Conservation (phyloP, 1,140 invertebrate genomes). For the Aradophagus sp. region DNA sequence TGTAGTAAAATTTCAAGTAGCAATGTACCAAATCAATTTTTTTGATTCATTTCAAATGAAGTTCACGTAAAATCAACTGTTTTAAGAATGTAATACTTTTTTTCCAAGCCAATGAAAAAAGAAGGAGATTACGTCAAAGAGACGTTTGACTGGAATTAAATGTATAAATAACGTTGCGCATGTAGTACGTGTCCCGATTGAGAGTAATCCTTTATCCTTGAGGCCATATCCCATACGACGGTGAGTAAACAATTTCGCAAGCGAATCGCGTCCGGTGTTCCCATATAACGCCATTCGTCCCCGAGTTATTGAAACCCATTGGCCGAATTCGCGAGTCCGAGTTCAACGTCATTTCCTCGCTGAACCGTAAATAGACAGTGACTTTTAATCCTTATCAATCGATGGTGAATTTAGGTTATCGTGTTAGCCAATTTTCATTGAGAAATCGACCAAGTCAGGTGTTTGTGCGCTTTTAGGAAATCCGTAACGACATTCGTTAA, state of each 20-base stretch:
- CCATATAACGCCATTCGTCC: slow-evolving; percentile 64
- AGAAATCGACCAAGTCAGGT: slow-evolving; percentile 19
- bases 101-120: too few relatives aligned
- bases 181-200: slow-evolving; percentile 43
- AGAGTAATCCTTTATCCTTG: slow-evolving; percentile 70
- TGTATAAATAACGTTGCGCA: slow-evolving; percentile 26
- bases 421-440: slow-evolving; percentile 34
- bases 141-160: too few relatives aligned
- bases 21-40: too few relatives aligned
- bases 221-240: slow-evolving; percentile 62
- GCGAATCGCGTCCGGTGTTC: slow-evolving; percentile 66
- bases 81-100: too few relatives aligned
- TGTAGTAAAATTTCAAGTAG: too few relatives aligned
- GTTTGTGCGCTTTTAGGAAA: too few relatives aligned
- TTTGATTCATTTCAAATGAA: too few relatives aligned
- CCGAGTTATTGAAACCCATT: slow-evolving; percentile 49
- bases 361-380: slow-evolving; percentile 37
- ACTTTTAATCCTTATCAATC: slow-evolving; percentile 34
- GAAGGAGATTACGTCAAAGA: too few relatives aligned
- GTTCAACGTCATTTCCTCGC: slow-evolving; percentile 44
- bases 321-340: slow-evolving; percentile 36
- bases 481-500: too few relatives aligned
- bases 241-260: slow-evolving; percentile 72
- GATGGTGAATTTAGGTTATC: slow-evolving; percentile 24
- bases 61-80: too few relatives aligned